phyloP scores from a whole-genome alignment of 2,797 vertebrate species.

The Platalea minor region DNA sequence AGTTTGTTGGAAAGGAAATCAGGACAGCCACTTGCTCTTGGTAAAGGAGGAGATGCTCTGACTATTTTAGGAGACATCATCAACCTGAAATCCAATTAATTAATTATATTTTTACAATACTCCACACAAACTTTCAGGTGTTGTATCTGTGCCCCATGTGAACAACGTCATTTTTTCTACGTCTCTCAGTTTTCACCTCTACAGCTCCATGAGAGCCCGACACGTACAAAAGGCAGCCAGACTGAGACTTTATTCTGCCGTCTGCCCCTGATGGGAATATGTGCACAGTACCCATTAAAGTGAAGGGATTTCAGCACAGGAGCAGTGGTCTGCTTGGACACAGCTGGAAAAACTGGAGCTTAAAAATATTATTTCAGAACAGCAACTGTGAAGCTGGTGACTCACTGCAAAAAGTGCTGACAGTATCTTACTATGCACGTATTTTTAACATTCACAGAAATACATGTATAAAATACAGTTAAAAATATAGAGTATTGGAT shows the following conservation, averaged over 20 bases:
- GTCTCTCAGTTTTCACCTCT: neutral
- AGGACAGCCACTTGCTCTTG: neutral
- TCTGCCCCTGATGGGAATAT: neutral
- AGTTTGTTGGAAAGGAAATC: neutral
- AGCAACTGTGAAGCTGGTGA: neutral
- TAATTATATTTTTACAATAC: neutral
- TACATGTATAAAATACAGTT: neutral
- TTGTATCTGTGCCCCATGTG: neutral
- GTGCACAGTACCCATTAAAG: neutral
- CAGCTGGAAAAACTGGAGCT: conserved; percentile 23
- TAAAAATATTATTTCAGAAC: conserved; percentile 2
- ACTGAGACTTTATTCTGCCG: neutral
- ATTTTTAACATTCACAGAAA: neutral
- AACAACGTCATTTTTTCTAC: neutral
- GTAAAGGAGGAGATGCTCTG: neutral
- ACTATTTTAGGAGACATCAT: neutral
- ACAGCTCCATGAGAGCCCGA: neutral
- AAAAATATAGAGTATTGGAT: neutral
- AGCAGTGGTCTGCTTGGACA: neutral
- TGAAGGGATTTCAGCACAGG: neutral
- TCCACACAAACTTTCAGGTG: neutral
- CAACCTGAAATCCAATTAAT: neutral
- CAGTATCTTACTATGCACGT: neutral
- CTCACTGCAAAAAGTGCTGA: conserved; percentile 14
- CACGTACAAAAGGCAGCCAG: neutral